Evolutionary conservation across 1,140 invertebrate species (phyloP), one percentile per base, ranked within the genome.

Genomic region (Gonioctena quinquepunctata): DNA sequence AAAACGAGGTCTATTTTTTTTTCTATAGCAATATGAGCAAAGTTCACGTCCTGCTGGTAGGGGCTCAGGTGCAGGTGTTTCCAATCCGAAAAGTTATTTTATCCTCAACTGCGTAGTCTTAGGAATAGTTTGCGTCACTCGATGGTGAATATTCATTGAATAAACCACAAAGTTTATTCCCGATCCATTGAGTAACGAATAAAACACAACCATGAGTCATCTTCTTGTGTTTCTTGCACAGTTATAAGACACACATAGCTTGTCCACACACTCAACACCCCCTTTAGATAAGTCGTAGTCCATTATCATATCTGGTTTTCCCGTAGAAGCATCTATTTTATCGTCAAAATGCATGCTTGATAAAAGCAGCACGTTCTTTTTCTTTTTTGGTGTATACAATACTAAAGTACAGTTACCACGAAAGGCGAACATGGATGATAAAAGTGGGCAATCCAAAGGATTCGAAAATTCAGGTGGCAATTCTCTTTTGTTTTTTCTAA

Each of bases 251-350:
- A 76, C 76, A 63, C 77, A 80, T 76, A 85, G 80, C 75, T 84
- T 78, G 69, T 86, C 81, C 16, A 85, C 78, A 11, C 66, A 77
- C 72, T 86, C 85, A 0, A 86, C 85, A 3, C 79, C 83, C 21
- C 82, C 82, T 80, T 83, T 85, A 25, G 83, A 83, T 18, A 59
- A 49, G n/a, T 69, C 63, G 23, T 69, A 69, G 27, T 62, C 62
- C 6, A 50, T 65, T 27, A 65, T 60, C 2, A 70, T 65, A 18
- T 49, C 62, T 11, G 49, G 68, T 27, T 70, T 70, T 16, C 26
- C 26, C 3, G 60, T 62, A 18, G 6, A 11, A 4, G 3, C 16
- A 25, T 66, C 49, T 19, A 66, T 26, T 25, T 56, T 18, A 18
- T 56, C 50, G 26, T 56, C 50, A 28, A 21, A 33, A 28, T 66